Evolutionary conservation across 2,113 vertebrate species (phyloP).

Genomic region (Pteropus alecto): DNA sequence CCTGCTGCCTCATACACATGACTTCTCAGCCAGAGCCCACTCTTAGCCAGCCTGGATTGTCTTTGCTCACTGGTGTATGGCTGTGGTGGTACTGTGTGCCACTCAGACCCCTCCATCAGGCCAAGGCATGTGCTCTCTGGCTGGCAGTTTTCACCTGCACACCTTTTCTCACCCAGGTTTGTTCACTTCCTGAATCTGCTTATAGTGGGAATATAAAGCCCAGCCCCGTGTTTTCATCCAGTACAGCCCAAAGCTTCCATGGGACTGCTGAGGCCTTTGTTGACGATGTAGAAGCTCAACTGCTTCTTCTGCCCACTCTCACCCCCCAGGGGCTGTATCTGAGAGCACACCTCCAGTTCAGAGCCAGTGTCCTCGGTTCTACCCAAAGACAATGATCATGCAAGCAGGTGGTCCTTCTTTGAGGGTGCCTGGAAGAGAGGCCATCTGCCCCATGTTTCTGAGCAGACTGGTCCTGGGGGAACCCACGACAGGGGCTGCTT

Average conservation of each 20-base stretch:
- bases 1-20: background rate
- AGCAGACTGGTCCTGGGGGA: background rate
- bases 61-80: background rate
- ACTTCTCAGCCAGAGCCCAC: background rate
- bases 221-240: background rate
- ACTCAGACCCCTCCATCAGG: background rate
- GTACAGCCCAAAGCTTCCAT: background rate
- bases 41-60: too few relatives aligned
- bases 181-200: too few relatives aligned
- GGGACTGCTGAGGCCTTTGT: background rate
- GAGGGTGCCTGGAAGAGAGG: background rate
- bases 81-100: rapidly evolving
- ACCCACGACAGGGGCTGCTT: background rate
- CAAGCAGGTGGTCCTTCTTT: background rate
- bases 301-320: background rate
- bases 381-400: background rate
- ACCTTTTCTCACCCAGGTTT: background rate
- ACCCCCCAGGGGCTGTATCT: background rate
- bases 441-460: background rate
- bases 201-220: background rate
- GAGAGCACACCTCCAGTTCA: background rate
- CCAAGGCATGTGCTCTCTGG: too few relatives aligned
- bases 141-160: rapidly evolving
- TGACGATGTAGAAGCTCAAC: background rate
- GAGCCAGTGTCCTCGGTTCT: background rate